Evolutionary conservation across 2,113 vertebrate genomes (phyloP), one percentile per base, ranked within the genome.

Genomic region (Clinocottus analis): DNA sequence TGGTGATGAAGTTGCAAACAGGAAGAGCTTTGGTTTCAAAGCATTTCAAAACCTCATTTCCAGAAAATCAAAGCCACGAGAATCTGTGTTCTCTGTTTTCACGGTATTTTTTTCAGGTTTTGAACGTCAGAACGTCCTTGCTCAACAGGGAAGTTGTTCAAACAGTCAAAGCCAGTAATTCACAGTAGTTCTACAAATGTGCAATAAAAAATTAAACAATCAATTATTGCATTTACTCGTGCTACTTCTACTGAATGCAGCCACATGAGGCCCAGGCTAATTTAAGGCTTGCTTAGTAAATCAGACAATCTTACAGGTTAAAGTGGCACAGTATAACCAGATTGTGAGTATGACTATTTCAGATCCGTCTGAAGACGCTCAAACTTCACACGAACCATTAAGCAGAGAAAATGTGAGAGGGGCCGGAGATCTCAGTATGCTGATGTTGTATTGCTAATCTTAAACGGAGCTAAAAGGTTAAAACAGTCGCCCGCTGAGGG

Each of bases 391-490:
- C 58, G 78, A 72, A 84, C 5, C 8, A 60, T 9, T 3, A 13
- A 70, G 64, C 3, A 0, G 29, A 63, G 7, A 60, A 69, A 31
- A 27, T 0, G 14, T 17, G 39, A 75, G 29, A 69, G 41, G 29
- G 74, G 55, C 29, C 21, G 31, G 53, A 67, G 39, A 51, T 59
- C 47, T 51, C 23, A 66, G 55, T 19, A 66, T 83, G 67, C 43
- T 74, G 56, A 79, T 79, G 37, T 59, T 45, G 75, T 41, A 1
- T 25, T 16, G 58, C 65, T 80, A 69, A 86, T 73, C 31, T 67
- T 61, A 80, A 62, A 61, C 45, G 66, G 70, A 82, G 68, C 56
- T 55, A 77, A 85, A 90, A 85, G 84, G 86, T 80, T 82, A 79
- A 85, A 85, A 79, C 59, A 72, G 77, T 58, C 72, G 0, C 84